Base-by-base conservation (phyloP, 1,140 invertebrate species). In the Drosophila jambulina region DNA sequence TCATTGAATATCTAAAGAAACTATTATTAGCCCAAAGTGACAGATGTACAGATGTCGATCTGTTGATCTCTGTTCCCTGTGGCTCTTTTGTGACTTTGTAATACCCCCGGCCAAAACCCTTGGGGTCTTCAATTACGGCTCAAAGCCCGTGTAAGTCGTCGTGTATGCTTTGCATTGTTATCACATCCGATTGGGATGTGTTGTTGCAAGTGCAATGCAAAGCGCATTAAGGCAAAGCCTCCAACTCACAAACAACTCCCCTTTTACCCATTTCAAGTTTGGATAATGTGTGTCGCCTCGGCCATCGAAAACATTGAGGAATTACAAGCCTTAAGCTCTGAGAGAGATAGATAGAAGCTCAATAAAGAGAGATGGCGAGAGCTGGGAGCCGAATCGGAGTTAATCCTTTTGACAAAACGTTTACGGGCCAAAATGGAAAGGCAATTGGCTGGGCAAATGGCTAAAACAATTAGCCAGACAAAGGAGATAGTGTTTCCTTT, bases 391-490 rank as follows among this genome's bases (percentile, higher is more conserved):
- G 51, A 56, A 45, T 19, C 29, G 54, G 23, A 49, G 53, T 54
- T 90, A 90, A 90, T 85, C 85, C 85, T 78, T 71, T 90, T 90
- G 85, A 90, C 85, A 90, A 90, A 88, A 90, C 81, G 85, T 84
- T 88, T 86, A 80, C 71, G 68, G 71, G 70, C 34, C 54, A 45
- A 76, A 82, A 67, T 76, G 83, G 79, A 67, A 68, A 88, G 76
- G 80, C 69, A 78, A 85, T 82, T 85, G 63, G 81, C 82, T 27
- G 53, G 53, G 67, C 45, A 69, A 72, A 57, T 74, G 64, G 69
- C 63, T 65, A 60, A 76, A 82, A 71, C 76, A 60, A 76, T 59
- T 62, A 59, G 49, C 62, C 48, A 68, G 40, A 60, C 42, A 62
- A 43, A 21, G 36, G 34, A 23, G 42, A 36, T 27, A 25, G 25